Evolutionary conservation across 2,888 invertebrate species (phyloP), one percentile per base, ranked within the genome.

Genomic region (Limnephilus auricula): DNA sequence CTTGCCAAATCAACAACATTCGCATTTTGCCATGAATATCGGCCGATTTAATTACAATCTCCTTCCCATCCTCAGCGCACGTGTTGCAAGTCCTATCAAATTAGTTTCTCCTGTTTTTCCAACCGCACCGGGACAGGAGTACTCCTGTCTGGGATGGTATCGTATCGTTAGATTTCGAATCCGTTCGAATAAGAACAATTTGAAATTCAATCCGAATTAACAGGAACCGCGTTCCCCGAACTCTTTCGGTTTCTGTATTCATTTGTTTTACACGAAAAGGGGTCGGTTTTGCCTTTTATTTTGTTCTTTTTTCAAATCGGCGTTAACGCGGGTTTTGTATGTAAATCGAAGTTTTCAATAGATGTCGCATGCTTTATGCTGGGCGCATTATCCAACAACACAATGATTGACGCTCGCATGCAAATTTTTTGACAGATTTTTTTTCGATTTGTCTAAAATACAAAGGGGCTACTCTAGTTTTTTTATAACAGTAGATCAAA

Each of bases 371-470:
- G 65, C 65, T 65, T 65, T 65, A 9, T 65, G 25, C 83, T 65
- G 12, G 80, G 45, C 6, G 31, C 80, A 31, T 89, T 80, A 80
- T 79, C 18, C 45, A 37, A 45, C 87, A 80, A 79, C 80, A 86
- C 82, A 32, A 25, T 92, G 92, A 93, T n/a, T 93, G 93, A 92
- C 93, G 89, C 91, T 89, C 91, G 89, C 91, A 93, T 93, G 93
- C 92, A 93, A 93, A 93, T 93, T 92, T 90, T 79, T 65, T 93
- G 93, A 93, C 93, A 92, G 88, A 92, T 91, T 91, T 92, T 90
- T 84, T 90, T 92, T 92, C 31, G 37, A 86, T 90, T 87, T 85
- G 85, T 90, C 83, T 83, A 65, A 65, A 65, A 6, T 25, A 65
- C 65, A 65, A 65, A 65, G 65, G 65, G 65, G 25, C 25, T 25